Conservation (phyloP, 2,888 invertebrate species). For the Tiphia femorata region DNA sequence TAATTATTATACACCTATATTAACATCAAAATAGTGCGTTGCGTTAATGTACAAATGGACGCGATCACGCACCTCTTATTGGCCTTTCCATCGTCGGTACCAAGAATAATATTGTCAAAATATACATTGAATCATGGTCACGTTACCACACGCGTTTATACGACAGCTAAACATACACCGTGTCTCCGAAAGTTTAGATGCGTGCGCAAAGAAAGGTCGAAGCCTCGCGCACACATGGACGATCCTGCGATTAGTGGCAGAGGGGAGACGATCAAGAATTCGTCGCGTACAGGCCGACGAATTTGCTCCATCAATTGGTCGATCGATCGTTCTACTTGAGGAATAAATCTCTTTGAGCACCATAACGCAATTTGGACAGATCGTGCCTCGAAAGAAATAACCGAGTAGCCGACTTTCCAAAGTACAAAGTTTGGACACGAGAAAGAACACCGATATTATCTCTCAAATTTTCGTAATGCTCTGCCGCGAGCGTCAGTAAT, state of each 20-base stretch:
- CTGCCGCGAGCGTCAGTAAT: not conserved
- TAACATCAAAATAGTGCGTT: constrained; percentile 45
- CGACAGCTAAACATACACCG: constrained; percentile 55
- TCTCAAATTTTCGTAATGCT: too few species aligned
- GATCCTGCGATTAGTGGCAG: constrained; percentile 35
- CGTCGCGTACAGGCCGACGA: constrained; percentile 13
- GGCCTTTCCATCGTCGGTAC: constrained; percentile 39
- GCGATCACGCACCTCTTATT: constrained; percentile 42
- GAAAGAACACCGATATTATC: too few species aligned
- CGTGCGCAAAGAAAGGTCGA: constrained; percentile 27
- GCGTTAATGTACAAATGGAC: constrained; percentile 54
- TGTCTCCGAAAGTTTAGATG: constrained; percentile 47
- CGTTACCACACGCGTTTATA: constrained; percentile 42
- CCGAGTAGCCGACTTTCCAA: too few species aligned
- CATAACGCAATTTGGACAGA: constrained; percentile 40
- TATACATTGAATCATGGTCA: constrained; percentile 57
- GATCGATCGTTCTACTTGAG: constrained; percentile 27
- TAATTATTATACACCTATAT: constrained; percentile 39
- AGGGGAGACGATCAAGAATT: constrained; percentile 25
- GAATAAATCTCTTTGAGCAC: constrained; percentile 40
- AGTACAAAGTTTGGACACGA: too few species aligned
- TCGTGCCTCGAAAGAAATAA: too few species aligned
- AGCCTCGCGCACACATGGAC: constrained; percentile 37
- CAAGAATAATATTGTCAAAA: constrained; percentile 64
- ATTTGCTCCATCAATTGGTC: constrained; percentile 12